Conservation (phyloP, 2,113 vertebrate genomes). For the Paratilapia polleni region DNA sequence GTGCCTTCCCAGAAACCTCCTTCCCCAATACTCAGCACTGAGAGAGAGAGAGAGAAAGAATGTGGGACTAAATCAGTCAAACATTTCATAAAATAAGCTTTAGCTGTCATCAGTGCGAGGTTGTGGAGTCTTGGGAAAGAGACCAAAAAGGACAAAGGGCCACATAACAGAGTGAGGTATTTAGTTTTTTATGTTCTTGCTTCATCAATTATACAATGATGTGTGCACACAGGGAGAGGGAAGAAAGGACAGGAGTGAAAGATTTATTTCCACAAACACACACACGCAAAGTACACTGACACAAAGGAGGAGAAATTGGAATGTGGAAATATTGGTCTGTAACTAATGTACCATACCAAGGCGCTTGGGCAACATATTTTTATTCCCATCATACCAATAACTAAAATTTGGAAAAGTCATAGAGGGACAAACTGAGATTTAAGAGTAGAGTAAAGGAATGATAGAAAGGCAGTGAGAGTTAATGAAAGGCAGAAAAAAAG, state of each 20-base stretch:
- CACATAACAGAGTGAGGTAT: constrained; percentile 13
- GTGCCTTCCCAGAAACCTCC: constrained; percentile 98
- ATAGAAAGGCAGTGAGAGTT: background rate
- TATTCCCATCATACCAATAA: background rate
- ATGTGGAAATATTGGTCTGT: constrained; percentile 7
- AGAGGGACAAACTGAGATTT: background rate
- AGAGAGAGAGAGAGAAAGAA: constrained; percentile 53
- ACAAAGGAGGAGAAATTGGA: background rate
- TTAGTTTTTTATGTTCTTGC: constrained; percentile 8
- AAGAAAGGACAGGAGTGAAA: background rate
- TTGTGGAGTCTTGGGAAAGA: constrained; percentile 13
- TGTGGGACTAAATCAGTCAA: constrained; percentile 18
- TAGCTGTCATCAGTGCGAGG: background rate
- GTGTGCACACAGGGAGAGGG: background rate
- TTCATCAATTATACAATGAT: constrained; percentile 33
- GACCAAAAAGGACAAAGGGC: constrained; percentile 26
- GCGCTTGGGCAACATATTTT: background rate
- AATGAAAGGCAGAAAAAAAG: background rate
- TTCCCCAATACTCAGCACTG: constrained; percentile 98
- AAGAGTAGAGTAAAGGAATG: background rate
- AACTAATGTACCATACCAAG: background rate
- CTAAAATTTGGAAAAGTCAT: background rate
- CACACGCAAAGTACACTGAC: background rate
- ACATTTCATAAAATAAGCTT: constrained; percentile 5
- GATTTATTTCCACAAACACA: constrained; percentile 22